Evolutionary conservation across 1,140 invertebrate species (phyloP), one percentile per base, ranked within the genome.

Genomic region (Battus philenor): DNA sequence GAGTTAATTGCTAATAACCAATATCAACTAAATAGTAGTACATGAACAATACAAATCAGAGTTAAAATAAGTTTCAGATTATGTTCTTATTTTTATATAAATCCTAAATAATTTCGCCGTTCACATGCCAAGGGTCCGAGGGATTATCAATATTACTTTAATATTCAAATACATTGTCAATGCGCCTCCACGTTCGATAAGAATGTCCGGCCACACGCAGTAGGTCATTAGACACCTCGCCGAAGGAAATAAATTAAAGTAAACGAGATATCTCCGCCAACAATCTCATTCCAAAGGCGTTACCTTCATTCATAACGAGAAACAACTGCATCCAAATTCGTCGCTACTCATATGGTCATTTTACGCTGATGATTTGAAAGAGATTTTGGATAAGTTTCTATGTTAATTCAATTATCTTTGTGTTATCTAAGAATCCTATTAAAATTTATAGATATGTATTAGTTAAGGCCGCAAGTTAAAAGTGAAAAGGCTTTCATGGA

Each of bases 81-180:
- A n/a, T n/a, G n/a, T n/a, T n/a, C n/a, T n/a, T n/a, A n/a, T n/a
- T n/a, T 31, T 17, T 54, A 49, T 46, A 58, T 45, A 30, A 31
- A 24, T 32, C 29, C 27, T 51, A 45, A 50, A 48, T 18, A 17
- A 27, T 44, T 41, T 54, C 27, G 44, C 47, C 38, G 39, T 61
- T 64, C 43, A 61, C 56, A 51, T 54, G 60, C 51, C 54, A 47
- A 33, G 46, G 41, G 31, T 47, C 36, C 43, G 54, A 64, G 50
- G 61, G 58, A 57, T 67, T 75, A 69, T 75, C 67, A 59, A 77
- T 77, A 67, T 66, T 54, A 78, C 68, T 76, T 82, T 76, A 79
- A 79, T 79, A 79, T 72, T 76, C 69, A 58, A 79, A 79, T 81
- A 78, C 79, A 79, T 80, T 83, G 76, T 81, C 77, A 73, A 79